phyloP scores from a whole-genome alignment of 2,797 vertebrate species.

The Argyrosomus regius region DNA sequence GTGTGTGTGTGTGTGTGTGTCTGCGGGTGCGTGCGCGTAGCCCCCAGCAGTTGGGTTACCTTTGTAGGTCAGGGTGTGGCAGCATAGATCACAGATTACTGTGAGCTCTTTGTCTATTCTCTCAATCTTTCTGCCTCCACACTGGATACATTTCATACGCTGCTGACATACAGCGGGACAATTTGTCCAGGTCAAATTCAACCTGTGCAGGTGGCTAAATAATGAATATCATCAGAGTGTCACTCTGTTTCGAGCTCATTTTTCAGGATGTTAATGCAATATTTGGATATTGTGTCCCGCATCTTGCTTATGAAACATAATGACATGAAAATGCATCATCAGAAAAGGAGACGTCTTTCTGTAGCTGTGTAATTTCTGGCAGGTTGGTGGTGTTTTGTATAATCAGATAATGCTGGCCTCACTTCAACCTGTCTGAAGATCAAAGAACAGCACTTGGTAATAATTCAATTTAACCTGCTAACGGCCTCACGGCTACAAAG shows the following conservation, averaged over 20 bases:
- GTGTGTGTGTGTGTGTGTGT: slow-evolving; percentile 27
- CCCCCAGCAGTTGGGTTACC: slow-evolving; percentile 74
- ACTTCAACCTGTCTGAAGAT: slow-evolving; percentile 11
- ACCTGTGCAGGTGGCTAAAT: slow-evolving; percentile 52
- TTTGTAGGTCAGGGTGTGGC: slow-evolving; percentile 82
- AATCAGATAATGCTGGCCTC: not conserved
- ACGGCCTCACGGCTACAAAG: not conserved
- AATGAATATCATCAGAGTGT: slow-evolving; percentile 5
- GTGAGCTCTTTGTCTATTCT: slow-evolving; percentile 74
- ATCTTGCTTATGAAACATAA: not conserved
- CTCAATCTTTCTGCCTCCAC: slow-evolving; percentile 52
- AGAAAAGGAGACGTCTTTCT: not conserved
- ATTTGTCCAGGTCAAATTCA: slow-evolving; percentile 63
- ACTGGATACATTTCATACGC: slow-evolving; percentile 69
- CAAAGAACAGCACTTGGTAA: slow-evolving; percentile 9
- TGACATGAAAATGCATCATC: no score
- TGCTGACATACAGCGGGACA: slow-evolving; percentile 58
- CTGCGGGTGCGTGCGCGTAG: slow-evolving; percentile 36
- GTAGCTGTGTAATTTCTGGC: not conserved
- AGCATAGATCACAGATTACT: slow-evolving; percentile 75
- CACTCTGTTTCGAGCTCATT: not conserved
- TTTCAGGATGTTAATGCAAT: not conserved
- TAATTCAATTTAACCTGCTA: not conserved
- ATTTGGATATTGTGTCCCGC: not conserved
- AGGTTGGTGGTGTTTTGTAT: not conserved